phyloP scores from a whole-genome alignment of 2,888 invertebrate species.

The Lymantria monacha region DNA sequence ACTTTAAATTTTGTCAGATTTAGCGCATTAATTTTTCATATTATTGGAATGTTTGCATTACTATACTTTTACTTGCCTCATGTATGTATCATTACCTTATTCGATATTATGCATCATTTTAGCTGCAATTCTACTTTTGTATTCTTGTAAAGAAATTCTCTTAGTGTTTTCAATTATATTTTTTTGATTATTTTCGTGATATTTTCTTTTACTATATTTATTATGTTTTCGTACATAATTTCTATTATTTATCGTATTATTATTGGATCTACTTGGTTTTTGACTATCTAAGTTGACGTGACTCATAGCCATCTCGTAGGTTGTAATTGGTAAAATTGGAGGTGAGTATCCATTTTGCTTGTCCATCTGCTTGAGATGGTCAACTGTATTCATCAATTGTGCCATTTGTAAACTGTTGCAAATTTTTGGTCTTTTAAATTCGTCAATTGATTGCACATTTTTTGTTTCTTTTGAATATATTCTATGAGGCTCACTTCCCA shows the following conservation, averaged over 20 bases:
- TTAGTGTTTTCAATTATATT: slow-evolving; percentile 20
- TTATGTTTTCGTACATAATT: not conserved
- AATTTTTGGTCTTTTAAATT: not conserved
- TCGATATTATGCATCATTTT: not conserved
- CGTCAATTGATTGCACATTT: not conserved
- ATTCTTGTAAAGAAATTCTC: slow-evolving; percentile 52
- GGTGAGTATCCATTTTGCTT: slow-evolving; percentile 46
- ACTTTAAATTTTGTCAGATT: no score
- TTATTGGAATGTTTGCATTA: no score
- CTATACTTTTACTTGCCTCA: no score
- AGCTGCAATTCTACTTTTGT: slow-evolving; percentile 37
- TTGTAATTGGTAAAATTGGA: slow-evolving; percentile 59
- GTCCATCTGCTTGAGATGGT: not conserved
- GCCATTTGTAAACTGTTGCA: not conserved
- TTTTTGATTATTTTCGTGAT: not conserved
- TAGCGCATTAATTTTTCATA: no score
- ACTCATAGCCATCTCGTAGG: slow-evolving; percentile 37
- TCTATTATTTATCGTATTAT: not conserved
- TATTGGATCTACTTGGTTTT: no score
- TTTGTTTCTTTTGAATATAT: not conserved
- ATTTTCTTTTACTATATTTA: not conserved
- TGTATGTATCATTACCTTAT: not conserved
- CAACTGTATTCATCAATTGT: not conserved
- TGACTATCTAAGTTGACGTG: not conserved
- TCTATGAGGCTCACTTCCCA: not conserved